These are phyloP conservation scores for Mesaphorura yosii DNA, from an alignment of 1,140 invertebrate genomes.

Conservation along the genomic window DNA sequence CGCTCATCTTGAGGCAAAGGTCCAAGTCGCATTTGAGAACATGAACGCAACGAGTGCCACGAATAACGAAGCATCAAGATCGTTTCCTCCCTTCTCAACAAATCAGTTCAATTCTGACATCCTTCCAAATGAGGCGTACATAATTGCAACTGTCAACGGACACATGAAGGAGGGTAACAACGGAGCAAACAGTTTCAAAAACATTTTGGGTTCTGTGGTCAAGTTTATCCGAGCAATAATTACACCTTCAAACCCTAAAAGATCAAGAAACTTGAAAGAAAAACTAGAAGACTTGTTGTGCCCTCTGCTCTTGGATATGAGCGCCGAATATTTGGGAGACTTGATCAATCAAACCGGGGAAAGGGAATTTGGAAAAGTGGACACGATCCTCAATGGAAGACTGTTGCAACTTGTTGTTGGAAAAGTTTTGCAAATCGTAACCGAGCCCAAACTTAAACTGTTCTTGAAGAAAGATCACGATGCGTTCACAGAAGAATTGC, in stretches of 20 bases:
- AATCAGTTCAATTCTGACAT: conserved; percentile 49
- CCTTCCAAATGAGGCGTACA: conserved; percentile 68
- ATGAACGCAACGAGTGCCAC: too few species aligned
- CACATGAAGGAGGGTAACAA: too few species aligned
- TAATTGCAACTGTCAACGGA: too few species aligned
- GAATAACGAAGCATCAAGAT: too few species aligned
- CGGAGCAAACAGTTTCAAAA: too few species aligned
- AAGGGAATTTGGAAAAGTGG: conserved; percentile 13
- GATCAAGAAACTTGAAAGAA: conserved; percentile 28
- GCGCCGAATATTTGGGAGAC: conserved; percentile 24
- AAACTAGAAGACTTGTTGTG: conserved; percentile 51
- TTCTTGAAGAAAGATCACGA: too few species aligned
- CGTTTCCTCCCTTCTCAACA: conserved; percentile 4
- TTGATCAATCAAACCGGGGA: conserved; percentile 16
- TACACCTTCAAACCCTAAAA: background rate
- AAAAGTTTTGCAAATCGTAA: conserved; percentile 14
- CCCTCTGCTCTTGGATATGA: conserved; percentile 51
- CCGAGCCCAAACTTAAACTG: too few species aligned
- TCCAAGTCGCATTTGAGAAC: conserved; percentile 9
- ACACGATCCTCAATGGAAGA: conserved; percentile 14
- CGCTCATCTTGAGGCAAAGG: conserved; percentile 12
- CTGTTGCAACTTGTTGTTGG: conserved; percentile 13
- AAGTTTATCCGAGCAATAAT: conserved; percentile 6
- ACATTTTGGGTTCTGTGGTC: conserved; percentile 19
- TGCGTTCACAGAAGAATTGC: too few species aligned